phyloP scores from a whole-genome alignment of 1,140 invertebrate species.

The Thaumatotibia leucotreta region DNA sequence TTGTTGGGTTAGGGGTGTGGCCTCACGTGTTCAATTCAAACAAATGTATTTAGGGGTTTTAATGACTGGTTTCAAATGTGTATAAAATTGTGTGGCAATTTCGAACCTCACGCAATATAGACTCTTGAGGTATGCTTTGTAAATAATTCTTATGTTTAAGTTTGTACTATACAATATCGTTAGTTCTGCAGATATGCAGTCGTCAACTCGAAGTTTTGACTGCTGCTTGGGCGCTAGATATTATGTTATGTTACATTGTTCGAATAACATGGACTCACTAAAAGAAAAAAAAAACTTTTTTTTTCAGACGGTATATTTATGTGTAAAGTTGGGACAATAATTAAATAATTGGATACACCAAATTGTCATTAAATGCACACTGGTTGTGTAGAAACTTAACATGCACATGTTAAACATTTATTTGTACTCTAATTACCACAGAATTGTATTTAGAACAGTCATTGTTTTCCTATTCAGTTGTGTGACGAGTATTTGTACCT shows the following conservation, averaged over 20 bases:
- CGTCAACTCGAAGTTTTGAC: conserved; percentile 34
- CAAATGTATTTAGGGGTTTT: conserved; percentile 44
- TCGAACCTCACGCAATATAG: conserved; percentile 49
- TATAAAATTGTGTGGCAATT: conserved; percentile 48
- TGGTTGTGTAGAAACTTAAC: conserved; percentile 16
- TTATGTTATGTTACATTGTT: conserved; percentile 28
- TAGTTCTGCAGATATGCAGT: conserved; percentile 30
- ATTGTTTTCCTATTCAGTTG: conserved; percentile 46
- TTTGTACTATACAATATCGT: conserved; percentile 65
- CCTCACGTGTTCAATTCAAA: conserved; percentile 63
- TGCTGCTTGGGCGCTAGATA: conserved; percentile 28
- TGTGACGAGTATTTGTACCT: conserved; percentile 60
- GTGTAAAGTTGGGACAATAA: conserved; percentile 69
- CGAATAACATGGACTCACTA: conserved; percentile 31
- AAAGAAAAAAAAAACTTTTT: conserved; percentile 25
- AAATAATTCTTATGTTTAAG: conserved; percentile 70
- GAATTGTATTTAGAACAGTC: conserved; percentile 23
- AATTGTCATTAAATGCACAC: conserved; percentile 34
- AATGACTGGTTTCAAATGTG: conserved; percentile 53
- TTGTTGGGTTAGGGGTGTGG: conserved; percentile 24
- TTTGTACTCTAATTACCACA: conserved; percentile 20
- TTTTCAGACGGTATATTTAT: conserved; percentile 57
- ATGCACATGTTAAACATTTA: conserved; percentile 17
- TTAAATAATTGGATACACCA: conserved; percentile 45
- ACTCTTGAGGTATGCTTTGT: conserved; percentile 61